Evolutionary conservation across 2,797 vertebrate species (phyloP), one percentile per base, ranked within the genome.

Genomic region (Pipistrellus pygmaeus): DNA sequence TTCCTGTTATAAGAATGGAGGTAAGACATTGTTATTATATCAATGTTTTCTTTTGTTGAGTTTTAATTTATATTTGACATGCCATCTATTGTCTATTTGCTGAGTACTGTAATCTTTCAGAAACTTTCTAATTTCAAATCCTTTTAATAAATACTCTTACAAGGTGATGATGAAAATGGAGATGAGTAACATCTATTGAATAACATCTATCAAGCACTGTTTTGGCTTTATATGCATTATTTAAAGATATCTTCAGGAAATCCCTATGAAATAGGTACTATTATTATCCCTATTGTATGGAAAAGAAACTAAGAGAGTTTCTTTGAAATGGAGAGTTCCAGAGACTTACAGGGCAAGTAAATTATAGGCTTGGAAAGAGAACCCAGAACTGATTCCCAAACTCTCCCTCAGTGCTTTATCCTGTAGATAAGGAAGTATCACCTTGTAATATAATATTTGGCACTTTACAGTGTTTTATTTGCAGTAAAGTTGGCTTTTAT

Each of bases 1-100:
- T 97, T 97, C 90, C 90, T 88, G 98, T 98, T 95, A 97, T 48
- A 97, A 99, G 99, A 99, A 97, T 99, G 99, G 99, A 99, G 99
- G 99, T 99, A 99, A 99, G 99, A 90, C 83, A 71, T 4, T 71
- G 6, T 44, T 87, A 68, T 44, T 71, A 30, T 51, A n/a, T 48
- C 21, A 69, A 41, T 81, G 25, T 88, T 94, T 88, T 51, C 15
- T 62, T 66, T 32, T 64, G 14, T 72, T 55, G 62, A 82, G 20
- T 66, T 82, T 64, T 64, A 15, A 32, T 85, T 94, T 81, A 86
- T 44, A 25, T 78, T 72, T 82, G 55, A 80, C 32, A 18, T 55
- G 32, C 21, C 30, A 57, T 27, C 89, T 25, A 57, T 48, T 81
- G 21, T 62, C 35, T 87, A 44, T 71, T 72, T 85, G 3, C 55